Base-by-base conservation (phyloP, 2,888 invertebrate genomes). In the Bellardia bayeri region DNA sequence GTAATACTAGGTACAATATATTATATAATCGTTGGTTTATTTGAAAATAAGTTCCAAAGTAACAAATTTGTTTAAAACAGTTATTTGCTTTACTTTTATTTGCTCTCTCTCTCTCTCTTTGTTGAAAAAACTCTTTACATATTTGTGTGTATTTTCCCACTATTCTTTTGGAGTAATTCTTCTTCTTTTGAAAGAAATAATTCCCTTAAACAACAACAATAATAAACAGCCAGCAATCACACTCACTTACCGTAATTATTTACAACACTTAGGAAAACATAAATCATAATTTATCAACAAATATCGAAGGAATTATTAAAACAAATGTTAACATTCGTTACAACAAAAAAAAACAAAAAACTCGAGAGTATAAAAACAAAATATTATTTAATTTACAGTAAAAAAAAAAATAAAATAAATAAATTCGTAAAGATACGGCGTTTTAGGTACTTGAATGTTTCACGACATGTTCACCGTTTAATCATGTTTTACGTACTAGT, bases 161-260 rank as follows among this genome's bases (percentile, higher is more conserved):
- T 76, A 61, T 61, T 71, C 13, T 51, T n/a, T 7, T 51, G 14
- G 6, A 37, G 37, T 37, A 37, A 37, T 37, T 37, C 37, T 37
- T 4, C 14, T 58, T 58, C 11, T 63, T 63, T 16, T 42, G 13
- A 9, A 1, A 2, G 23, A 49, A 79, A 63, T 37, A 7, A 11
- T 45, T 69, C 49, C 16, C 42, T 58, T 61, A 33, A 6, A 16
- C 58, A 69, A 45, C 58, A 68, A 61, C 8, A 56, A 16, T 5
- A 69, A 58, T 16, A 23, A 33, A 11, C 37, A 6, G 33, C 0
- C 23, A 81, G 8, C 8, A 7, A 49, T 49, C 13, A 23, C 42
- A 88, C 11, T 9, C 11, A 93, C 93, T 93, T 91, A 94, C 94
- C 94, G 90, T 94, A 94, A 90, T 92, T 93, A 88, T 92, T 93